Base-by-base conservation (phyloP, 2,888 invertebrate species). In the Nemapogon koenigi region DNA sequence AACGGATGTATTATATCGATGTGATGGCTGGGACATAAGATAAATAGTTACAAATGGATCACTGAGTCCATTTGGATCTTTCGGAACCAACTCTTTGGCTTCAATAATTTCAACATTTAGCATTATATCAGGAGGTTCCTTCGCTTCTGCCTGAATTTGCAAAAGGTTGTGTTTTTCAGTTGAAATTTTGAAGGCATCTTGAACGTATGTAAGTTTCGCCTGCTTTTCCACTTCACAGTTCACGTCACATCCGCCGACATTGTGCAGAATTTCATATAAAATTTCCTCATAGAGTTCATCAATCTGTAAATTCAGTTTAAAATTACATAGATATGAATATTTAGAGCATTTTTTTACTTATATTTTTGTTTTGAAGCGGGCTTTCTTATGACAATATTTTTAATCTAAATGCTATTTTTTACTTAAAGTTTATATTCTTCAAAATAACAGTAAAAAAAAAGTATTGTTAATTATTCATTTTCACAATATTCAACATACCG, bases 11-110 rank as follows among this genome's bases (percentile, higher is more conserved):
- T 91, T 93, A 56, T 91, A 92, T 43, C 91, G 83, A 53, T 89
- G 88, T 2, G 89, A 83, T 2, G 87, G 83, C 43, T 87, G 85
- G 1, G 91, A 91, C 59, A 88, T 86, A 46, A 94, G 69, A 61
- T 88, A 94, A 55, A 98, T 83, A 46, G 97, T 97, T 40, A 97
- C 97, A 64, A 96, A 99, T 0, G 98, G 98, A 71, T 99, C 98
- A 52, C 96, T 96, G 47, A 94, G 83, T n/a, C 97, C 94, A 58
- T 91, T 94, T 0, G 92, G 86, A 63, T 94, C 94, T 67, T 93
- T 93, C 14, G 93, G 87, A 43, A 85, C 81, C 29, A 94, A 67
- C 51, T 92, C 91, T 71, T 91, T 92, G 2, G 91, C 92, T 70
- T 93, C 92, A 37, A 93, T 85, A 3, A 94, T 85, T 70, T 93